Conservation (phyloP, 2,113 vertebrate species). For the Ardeotis arabs region DNA sequence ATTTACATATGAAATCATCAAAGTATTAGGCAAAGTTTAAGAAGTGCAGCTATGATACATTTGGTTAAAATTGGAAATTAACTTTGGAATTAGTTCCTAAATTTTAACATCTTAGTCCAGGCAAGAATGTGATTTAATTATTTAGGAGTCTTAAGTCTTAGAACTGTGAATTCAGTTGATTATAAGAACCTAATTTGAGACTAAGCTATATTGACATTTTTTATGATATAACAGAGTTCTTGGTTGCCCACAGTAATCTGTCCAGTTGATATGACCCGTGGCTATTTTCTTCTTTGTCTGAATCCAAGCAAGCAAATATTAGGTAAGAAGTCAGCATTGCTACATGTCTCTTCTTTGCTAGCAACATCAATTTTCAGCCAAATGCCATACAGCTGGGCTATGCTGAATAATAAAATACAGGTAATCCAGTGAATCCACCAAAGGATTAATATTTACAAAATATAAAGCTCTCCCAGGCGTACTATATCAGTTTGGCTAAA, state of each 20-base stretch:
- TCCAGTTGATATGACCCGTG: not conserved
- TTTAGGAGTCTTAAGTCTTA: not conserved
- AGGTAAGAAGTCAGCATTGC: not conserved
- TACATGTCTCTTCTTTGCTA: not conserved
- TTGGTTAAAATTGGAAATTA: constrained; percentile 41
- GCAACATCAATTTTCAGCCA: not conserved
- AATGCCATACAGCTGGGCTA: not conserved
- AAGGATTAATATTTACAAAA: constrained; percentile 47
- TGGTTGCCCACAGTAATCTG: not conserved
- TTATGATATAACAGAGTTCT: not conserved
- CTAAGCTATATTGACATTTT: not conserved
- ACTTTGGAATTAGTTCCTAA: constrained; percentile 27
- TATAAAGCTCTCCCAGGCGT: not conserved
- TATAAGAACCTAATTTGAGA: not conserved
- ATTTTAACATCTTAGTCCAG: constrained; percentile 2
- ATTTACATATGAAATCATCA: constrained; percentile 13
- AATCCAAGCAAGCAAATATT: not conserved
- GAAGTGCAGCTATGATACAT: not conserved
- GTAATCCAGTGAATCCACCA: constrained; percentile 41
- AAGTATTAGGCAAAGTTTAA: constrained; percentile 22
- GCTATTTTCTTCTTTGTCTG: not conserved
- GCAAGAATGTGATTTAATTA: constrained; percentile 32
- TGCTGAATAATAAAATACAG: constrained; percentile 33
- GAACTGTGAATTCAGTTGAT: not conserved
- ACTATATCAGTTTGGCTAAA: not conserved